These are phyloP conservation scores for Zenarchopterus dispar DNA, from an alignment of 2,797 vertebrate genomes.

Conservation along the genomic window DNA sequence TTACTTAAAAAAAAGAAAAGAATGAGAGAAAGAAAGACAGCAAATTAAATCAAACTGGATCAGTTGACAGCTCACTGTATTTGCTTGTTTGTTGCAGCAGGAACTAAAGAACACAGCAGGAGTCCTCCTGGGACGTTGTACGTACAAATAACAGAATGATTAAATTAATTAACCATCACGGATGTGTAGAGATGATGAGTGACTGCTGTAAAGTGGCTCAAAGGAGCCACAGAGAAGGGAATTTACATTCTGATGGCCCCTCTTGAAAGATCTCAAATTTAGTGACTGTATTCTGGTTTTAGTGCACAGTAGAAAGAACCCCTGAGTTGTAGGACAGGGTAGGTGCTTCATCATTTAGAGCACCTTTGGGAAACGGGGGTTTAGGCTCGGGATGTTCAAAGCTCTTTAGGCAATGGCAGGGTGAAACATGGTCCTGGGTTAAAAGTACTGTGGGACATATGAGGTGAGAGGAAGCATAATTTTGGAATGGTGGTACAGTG, in stretches of 20 bases:
- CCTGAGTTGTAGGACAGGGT: slow-evolving; percentile 89
- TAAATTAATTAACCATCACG: slow-evolving; percentile 36
- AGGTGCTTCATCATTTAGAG: slow-evolving; percentile 39
- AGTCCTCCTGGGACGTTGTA: slow-evolving; percentile 55
- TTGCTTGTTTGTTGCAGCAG: slow-evolving; percentile 38
- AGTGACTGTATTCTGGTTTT: slow-evolving; percentile 59
- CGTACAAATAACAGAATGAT: slow-evolving; percentile 33
- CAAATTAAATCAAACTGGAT: slow-evolving; percentile 51
- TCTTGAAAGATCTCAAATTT: slow-evolving; percentile 58
- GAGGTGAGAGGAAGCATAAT: slow-evolving; percentile 28
- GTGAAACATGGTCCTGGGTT: slow-evolving; percentile 51
- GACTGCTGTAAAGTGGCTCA: slow-evolving; percentile 35
- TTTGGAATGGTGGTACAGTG: slow-evolving; percentile 41
- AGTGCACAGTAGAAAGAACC: slow-evolving; percentile 89
- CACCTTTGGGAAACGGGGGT: slow-evolving; percentile 29
- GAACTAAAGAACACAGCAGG: slow-evolving; percentile 56
- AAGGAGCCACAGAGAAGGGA: slow-evolving; percentile 29
- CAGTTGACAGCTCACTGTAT: slow-evolving; percentile 43
- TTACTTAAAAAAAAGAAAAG: slow-evolving; percentile 2
- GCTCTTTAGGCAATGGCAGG: slow-evolving; percentile 42
- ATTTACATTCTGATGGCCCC: slow-evolving; percentile 73
- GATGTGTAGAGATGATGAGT: slow-evolving; percentile 22
- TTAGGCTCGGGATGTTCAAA: slow-evolving; percentile 34
- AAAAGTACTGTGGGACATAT: slow-evolving; percentile 33
- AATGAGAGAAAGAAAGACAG: slow-evolving; percentile 1